Percentiles rank a stretch among this genome's conserved stretches.
Evolutionary conservation across 2,113 vertebrate genomes (phyloP).

Genomic region (Dicerorhinus sumatrensis): DNA sequence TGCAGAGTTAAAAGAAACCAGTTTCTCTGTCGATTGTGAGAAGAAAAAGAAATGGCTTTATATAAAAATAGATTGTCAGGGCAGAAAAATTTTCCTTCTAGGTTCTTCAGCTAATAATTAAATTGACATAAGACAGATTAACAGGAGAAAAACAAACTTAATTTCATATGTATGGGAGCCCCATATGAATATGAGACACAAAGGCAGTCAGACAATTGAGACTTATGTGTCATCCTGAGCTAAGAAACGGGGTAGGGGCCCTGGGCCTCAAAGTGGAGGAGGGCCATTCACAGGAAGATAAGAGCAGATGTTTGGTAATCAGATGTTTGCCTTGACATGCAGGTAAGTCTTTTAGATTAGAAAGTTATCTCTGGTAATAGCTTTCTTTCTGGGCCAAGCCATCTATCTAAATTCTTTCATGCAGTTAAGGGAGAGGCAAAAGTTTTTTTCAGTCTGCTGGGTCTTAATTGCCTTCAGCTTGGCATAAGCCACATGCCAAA

Average conservation of each 20-base stretch:
- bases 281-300: not conserved
- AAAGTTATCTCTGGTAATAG: not conserved
- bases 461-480: not conserved
- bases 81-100: not conserved
- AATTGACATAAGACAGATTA: not conserved
- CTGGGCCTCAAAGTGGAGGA: not conserved
- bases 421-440: not conserved
- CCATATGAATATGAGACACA: not conserved
- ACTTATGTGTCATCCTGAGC: not conserved
- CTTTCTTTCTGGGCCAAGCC: not conserved
- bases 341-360: not conserved
- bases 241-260: not conserved
- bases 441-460: not conserved
- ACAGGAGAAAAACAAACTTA: not conserved
- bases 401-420: not conserved
- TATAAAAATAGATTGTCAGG: not conserved
- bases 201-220: not conserved
- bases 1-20: slow-evolving; percentile 34
- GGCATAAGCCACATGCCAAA: not conserved
- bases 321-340: not conserved
- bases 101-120: not conserved
- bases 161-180: not conserved
- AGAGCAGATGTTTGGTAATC: not conserved
- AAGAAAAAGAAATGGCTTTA: not conserved
- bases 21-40: not conserved